These are phyloP conservation scores for Ischnus inquisitorius DNA, from an alignment of 2,888 invertebrate species.

Conservation along the genomic window DNA sequence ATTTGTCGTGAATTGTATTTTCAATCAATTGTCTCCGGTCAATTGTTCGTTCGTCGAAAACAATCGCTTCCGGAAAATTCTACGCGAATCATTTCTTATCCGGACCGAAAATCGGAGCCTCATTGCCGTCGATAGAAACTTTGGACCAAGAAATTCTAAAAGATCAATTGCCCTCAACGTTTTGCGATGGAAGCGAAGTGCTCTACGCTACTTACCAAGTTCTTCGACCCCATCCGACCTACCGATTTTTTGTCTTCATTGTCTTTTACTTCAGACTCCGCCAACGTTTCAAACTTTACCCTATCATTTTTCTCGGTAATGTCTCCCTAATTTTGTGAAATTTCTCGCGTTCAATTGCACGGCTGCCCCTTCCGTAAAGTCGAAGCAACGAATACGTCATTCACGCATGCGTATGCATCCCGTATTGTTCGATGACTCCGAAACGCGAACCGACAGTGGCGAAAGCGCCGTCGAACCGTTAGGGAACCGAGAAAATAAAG, in stretches of 20 bases:
- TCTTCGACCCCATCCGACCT: neutral
- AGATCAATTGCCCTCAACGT: neutral
- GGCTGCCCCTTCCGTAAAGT: neutral
- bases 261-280: neutral
- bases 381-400: slow-evolving; percentile 6
- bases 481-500: neutral
- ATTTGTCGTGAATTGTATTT: too few species aligned
- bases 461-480: slow-evolving; percentile 8
- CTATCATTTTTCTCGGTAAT: neutral
- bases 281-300: neutral
- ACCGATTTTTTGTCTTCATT: neutral
- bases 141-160: neutral
- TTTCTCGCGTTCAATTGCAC: neutral
- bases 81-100: too few species aligned
- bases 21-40: too few species aligned
- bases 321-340: neutral
- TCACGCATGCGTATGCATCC: neutral
- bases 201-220: neutral
- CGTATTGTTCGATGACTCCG: neutral
- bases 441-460: neutral
- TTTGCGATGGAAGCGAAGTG: neutral
- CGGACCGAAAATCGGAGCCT: too few species aligned
- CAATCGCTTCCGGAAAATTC: too few species aligned
- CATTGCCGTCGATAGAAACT: neutral
- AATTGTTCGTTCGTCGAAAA: too few species aligned